Evolutionary conservation across 2,113 vertebrate genomes (phyloP).

Genomic region (Acrocephalus kingi): DNA sequence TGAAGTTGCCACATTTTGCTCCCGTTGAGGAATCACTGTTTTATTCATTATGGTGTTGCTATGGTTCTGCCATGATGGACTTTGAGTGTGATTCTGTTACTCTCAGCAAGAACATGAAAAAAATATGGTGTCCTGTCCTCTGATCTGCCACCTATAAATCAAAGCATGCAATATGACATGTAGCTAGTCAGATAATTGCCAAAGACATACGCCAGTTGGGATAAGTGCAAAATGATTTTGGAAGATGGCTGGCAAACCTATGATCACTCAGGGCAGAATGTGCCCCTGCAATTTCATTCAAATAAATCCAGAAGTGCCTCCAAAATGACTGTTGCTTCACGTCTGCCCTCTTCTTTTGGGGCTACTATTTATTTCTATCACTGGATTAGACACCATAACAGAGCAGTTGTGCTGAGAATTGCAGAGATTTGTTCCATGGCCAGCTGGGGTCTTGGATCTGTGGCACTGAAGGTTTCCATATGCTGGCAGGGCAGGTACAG

Average conservation of each 20-base stretch:
- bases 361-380: neutral
- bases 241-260: neutral
- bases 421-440: neutral
- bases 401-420: neutral
- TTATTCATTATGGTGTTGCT: neutral
- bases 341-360: neutral
- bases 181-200: neutral
- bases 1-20: constrained; percentile 42
- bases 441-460: neutral
- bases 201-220: neutral
- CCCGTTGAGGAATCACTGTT: neutral
- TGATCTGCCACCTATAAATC: neutral
- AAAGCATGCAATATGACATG: neutral
- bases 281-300: neutral
- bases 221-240: neutral
- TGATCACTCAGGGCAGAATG: neutral
- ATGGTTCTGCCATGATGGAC: neutral
- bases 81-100: neutral
- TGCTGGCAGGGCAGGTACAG: neutral
- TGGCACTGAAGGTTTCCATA: neutral
- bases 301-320: neutral
- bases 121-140: neutral
- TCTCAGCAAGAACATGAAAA: neutral
- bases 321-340: neutral
- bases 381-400: neutral